Base-by-base conservation (phyloP, 2,888 invertebrate species). In the Stenodema calcarata region DNA sequence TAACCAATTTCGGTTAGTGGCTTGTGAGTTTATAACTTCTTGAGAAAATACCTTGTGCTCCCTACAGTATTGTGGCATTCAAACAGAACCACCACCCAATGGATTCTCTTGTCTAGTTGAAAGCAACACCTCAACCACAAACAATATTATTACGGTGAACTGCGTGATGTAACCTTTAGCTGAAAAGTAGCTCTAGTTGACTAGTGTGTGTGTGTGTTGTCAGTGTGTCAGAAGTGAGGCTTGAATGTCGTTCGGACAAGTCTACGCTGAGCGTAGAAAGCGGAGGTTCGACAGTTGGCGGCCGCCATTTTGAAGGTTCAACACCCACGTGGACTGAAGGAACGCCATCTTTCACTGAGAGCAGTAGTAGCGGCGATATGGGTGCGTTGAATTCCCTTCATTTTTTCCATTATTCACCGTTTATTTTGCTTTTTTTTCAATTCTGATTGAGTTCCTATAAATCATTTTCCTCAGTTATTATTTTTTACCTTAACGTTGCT, bases 281-380 rank as follows among this genome's bases (percentile, higher is more conserved):
- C 78, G 94, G 94, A 69, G 93, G 93, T 69, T 93, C 93, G 89
- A 92, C 93, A 86, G 91, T 92, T 23, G 92, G 93, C 42, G 88
- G 89, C 23, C 88, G 90, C n/a, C 89, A 89, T 87, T 89, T 91
- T 86, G 96, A 97, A 91, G 96, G 96, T 62, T 96, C 96, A 9
- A 98, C 98, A 54, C 98, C 98, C n/a, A 98, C 98, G 70, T 98
- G 98, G 96, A 98, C 98, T 78, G 98, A 98, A 93, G 98, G 98
- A 90, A 98, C 98, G 89, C 98, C 98, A 88, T 98, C 98, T 91
- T 98, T 97, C 92, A 98, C 98, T 54, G 97, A 98, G 92, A 98
- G 98, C 90, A 98, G 98, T 92, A 97, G 97, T 92, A 96, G 96
- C 92, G 95, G 95, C 90, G 96, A 97, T 92, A 95, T 95, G 93